Evolutionary conservation across 2,113 vertebrate species (phyloP), one percentile per base, ranked within the genome.

Genomic region (Oceanites oceanicus): DNA sequence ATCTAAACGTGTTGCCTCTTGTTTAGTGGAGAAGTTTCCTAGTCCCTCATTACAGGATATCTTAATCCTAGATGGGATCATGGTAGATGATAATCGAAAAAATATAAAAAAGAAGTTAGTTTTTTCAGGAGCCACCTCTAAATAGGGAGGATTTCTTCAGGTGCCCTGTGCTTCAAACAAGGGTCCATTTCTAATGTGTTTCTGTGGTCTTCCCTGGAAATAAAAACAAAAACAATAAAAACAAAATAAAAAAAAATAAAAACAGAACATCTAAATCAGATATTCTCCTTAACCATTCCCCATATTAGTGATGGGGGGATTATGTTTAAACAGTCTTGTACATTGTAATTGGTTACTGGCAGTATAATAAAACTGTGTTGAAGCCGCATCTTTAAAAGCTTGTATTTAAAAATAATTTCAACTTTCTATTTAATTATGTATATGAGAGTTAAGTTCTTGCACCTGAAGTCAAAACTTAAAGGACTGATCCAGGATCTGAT

Each of bases 291-390:
- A 40, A 52, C 10, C 1, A 2, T 47, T 90, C 25, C 16, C 27
- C 4, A 1, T 73, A 13, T 73, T 26, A 15, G 8, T 29, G 12
- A 5, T 21, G 8, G 8, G 5, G 19, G 4, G 8, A 18, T 19
- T 75, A 15, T 40, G 32, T 63, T 93, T 63, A 36, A 5, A 73
- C 11, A 21, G 2, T 8, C 18, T 63, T 62, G 17, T 10, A 70
- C 13, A 8, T 45, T 36, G 29, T 34, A 45, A 56, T 82, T 68
- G 34, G 13, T 32, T 90, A 16, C 30, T 70, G 34, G 4, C 21
- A 29, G 3, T 40, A 10, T 22, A 44, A 44, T 56, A 65, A 16
- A 75, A 65, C 4, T 42, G 0, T 17, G 15, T 10, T 11, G 10
- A 84, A 42, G 4, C 44, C 12, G 32, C 9, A 5, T 52, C 56